Base-by-base conservation (phyloP, 2,113 vertebrate genomes). In the Serinus canaria region DNA sequence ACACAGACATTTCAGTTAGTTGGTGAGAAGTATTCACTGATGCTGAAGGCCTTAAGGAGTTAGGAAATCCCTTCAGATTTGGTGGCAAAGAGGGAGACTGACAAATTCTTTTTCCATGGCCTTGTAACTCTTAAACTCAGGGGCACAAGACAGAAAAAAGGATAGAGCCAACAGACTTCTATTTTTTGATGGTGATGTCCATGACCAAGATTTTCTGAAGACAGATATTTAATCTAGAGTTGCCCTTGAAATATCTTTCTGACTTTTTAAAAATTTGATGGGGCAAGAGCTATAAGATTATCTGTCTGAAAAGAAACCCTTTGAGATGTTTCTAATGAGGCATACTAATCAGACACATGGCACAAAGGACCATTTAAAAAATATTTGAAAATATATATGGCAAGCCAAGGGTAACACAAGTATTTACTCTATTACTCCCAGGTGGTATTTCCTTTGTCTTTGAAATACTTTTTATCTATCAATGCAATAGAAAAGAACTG, bases 391-490 rank as follows among this genome's bases (percentile, higher is more conserved):
- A 80, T n/a, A 55, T 3, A 1, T 69, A 55, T 27, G 6, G 21
- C 13, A 69, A 20, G 39, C 59, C 30, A 39, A 81, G 55, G 35
- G 12, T 58, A 72, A 68, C 9, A 64, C 10, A 85, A 72, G 10
- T 2, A 6, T 53, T 88, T 41, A 28, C 25, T 19, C 24, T 60
- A 16, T 69, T 88, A 69, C 4, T 7, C 15, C 24, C 13, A 33
- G 33, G 20, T 69, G 25, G 5, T 33, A 73, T 66, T 88, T 89
- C 41, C 46, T 91, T 93, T 83, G 33, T 59, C n/a, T 74, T 91
- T 80, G 47, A 93, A 86, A 74, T 46, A 35, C 6, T 64, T 82
- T 1, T 62, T 69, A 73, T 37, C n/a, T 67, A 24, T 74, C 43
- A 80, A 11, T 55, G 55, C 16, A 81, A 66, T 22, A 80, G 23